A percentile compares a stretch with the other conserved stretches of the same genome.
Evolutionary conservation across 2,113 vertebrate genomes (phyloP).

Genomic region (Syrmaticus mikado): DNA sequence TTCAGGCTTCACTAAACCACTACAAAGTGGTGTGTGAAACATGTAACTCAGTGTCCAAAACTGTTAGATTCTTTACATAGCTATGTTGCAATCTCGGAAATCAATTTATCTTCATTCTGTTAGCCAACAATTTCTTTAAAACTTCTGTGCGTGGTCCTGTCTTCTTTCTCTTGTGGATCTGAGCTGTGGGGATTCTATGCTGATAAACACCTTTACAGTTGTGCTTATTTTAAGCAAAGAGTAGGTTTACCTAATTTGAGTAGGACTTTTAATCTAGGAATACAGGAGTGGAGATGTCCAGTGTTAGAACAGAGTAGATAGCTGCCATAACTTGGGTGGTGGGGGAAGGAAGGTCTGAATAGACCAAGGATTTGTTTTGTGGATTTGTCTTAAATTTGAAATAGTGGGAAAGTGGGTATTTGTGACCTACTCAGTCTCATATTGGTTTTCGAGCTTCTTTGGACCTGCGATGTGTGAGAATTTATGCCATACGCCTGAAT

Average conservation of each 20-base stretch:
- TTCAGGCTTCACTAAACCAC: neutral
- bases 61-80: neutral
- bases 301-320: neutral
- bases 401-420: neutral
- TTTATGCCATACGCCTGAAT: neutral
- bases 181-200: neutral
- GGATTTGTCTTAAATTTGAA: neutral
- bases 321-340: neutral
- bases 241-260: neutral
- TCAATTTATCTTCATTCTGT: neutral
- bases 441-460: neutral
- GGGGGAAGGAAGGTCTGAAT: neutral
- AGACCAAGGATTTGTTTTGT: neutral
- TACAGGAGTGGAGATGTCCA: neutral
- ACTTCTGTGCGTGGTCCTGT: neutral
- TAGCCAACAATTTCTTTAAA: neutral
- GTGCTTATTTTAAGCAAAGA: neutral
- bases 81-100: neutral
- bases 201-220: neutral
- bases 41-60: neutral
- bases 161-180: neutral
- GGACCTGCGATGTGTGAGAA: neutral
- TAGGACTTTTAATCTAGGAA: neutral
- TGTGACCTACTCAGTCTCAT: neutral
- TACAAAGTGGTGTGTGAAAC: neutral